phyloP scores from a whole-genome alignment of 2,113 vertebrate species.

The Clarias magur region DNA sequence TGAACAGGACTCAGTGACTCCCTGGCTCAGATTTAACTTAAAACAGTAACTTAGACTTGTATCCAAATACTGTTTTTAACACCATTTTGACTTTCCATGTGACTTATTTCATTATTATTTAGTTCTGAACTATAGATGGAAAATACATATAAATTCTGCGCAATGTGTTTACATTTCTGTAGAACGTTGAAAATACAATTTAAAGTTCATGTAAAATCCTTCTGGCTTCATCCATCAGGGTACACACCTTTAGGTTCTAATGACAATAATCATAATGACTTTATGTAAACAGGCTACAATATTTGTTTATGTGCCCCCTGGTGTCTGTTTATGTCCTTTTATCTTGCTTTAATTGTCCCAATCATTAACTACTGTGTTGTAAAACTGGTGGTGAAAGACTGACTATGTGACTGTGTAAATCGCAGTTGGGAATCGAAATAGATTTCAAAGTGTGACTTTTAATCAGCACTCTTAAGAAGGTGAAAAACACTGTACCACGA shows the following conservation, averaged over 20 bases:
- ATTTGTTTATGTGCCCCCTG: neutral
- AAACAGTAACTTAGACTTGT: neutral
- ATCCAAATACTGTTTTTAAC: neutral
- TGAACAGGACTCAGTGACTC: neutral
- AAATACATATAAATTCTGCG: neutral
- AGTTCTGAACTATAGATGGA: neutral
- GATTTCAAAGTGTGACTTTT: neutral
- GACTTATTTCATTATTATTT: neutral
- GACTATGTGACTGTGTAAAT: neutral
- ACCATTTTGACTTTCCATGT: neutral
- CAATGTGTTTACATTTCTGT: neutral
- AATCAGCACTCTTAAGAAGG: conserved; percentile 8
- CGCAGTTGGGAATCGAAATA: neutral
- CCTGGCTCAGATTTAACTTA: neutral
- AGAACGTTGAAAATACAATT: neutral
- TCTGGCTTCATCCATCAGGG: neutral
- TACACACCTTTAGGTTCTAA: neutral
- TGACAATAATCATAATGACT: neutral
- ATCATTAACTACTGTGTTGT: neutral
- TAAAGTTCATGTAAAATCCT: neutral
- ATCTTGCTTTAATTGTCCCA: neutral
- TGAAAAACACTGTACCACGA: neutral
- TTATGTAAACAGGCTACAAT: neutral
- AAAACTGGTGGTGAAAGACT: neutral
- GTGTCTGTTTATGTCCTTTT: neutral